These are phyloP conservation scores for Oscheius onirici DNA, from an alignment of 2,888 invertebrate species.

Conservation along the genomic window DNA sequence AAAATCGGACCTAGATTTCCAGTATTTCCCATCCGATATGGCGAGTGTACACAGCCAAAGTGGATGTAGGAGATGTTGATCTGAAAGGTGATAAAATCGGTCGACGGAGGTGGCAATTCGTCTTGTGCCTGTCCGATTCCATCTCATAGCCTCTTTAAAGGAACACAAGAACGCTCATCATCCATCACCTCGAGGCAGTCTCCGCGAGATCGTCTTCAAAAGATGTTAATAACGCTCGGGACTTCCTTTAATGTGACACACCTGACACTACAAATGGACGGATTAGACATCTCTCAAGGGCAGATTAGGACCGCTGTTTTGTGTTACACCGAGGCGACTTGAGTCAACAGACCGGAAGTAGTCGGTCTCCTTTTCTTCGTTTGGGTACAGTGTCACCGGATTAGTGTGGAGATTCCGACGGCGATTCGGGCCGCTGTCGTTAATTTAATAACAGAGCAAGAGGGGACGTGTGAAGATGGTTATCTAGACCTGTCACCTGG, in stretches of 20 bases:
- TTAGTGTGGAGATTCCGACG: neutral
- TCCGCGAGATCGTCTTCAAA: slow-evolving; percentile 1
- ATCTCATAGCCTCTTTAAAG: slow-evolving; percentile 28
- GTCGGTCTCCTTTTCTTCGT: neutral
- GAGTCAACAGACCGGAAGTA: neutral
- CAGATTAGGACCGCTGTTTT: neutral
- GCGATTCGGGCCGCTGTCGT: slow-evolving; percentile 6
- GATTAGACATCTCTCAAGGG: neutral
- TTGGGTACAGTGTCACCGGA: neutral
- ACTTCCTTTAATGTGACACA: neutral
- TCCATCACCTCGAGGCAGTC: slow-evolving; percentile 15
- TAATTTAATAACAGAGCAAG: slow-evolving; percentile 25
- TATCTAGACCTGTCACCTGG: slow-evolving; percentile 1
- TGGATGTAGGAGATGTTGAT: neutral
- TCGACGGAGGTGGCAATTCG: slow-evolving; percentile 15
- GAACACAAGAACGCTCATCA: slow-evolving; percentile 28
- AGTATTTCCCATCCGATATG: no score
- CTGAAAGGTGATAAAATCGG: slow-evolving; percentile 16
- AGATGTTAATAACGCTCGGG: neutral
- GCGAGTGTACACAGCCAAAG: no score
- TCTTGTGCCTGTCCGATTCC: slow-evolving; percentile 11
- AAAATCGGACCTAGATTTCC: no score
- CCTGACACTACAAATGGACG: slow-evolving; percentile 6
- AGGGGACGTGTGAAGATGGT: slow-evolving; percentile 19
- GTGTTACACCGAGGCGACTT: no score